These are phyloP conservation scores for Miichthys miiuy DNA, from an alignment of 2,797 vertebrate genomes.

Conservation along the genomic window DNA sequence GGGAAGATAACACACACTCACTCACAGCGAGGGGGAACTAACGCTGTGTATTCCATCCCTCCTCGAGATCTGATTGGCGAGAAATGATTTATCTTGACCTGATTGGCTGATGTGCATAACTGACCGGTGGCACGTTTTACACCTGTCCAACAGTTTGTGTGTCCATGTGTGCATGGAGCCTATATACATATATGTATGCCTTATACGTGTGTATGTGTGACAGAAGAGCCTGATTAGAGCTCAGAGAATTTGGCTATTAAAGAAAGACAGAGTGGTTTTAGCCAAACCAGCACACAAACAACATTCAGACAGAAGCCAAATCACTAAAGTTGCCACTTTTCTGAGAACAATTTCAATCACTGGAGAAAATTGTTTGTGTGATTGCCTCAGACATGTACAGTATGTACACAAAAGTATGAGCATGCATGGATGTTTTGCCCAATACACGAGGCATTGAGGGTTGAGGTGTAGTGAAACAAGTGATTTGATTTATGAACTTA, in stretches of 20 bases:
- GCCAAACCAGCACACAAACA: conserved; percentile 32
- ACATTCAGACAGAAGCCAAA: conserved; percentile 15
- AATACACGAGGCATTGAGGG: not conserved
- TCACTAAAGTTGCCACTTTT: conserved; percentile 1
- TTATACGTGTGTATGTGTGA: conserved; percentile 19
- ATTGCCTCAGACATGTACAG: conserved; percentile 17
- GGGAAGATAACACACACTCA: conserved; percentile 81
- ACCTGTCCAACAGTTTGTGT: conserved; percentile 61
- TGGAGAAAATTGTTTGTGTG: conserved; percentile 7
- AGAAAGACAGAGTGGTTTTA: conserved; percentile 9
- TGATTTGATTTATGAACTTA: conserved; percentile 71
- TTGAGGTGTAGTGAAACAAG: conserved; percentile 27
- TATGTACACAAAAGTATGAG: not conserved
- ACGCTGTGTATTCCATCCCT: conserved; percentile 53
- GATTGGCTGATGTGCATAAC: conserved; percentile 61
- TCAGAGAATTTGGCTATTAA: conserved; percentile 24
- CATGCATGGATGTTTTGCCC: not conserved
- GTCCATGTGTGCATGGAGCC: not conserved
- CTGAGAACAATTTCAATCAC: not conserved
- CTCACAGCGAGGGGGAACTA: conserved; percentile 69
- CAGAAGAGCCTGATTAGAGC: conserved; percentile 45
- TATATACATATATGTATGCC: conserved; percentile 4
- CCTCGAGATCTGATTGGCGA: conserved; percentile 56
- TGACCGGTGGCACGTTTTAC: conserved; percentile 46
- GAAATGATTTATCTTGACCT: conserved; percentile 60